Base-by-base conservation (phyloP, 2,113 vertebrate species). In the Cygnus buccinator region DNA sequence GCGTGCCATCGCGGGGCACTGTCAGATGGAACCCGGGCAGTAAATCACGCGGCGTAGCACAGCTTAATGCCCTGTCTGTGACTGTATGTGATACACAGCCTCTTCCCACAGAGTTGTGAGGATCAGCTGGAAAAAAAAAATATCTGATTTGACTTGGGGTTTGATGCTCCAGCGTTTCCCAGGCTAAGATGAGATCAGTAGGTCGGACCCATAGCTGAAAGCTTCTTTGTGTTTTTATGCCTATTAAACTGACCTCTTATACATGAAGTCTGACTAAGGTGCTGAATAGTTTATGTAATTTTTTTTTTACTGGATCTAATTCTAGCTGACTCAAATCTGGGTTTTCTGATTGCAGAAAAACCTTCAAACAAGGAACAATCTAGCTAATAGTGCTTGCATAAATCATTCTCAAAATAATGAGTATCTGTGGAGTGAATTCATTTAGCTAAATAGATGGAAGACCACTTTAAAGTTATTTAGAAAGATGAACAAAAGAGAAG, bases 401-500 rank as follows among this genome's bases (percentile, higher is more conserved):
- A 84, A 71, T 94, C 88, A 84, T 78, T 48, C 92, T 87, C 84
- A 63, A 63, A 75, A 78, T 90, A 63, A 93, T 83, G 85, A 97
- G 81, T 82, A 73, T 93, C 94, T 68, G 94, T 76, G 93, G 93
- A 97, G 87, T 39, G 77, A 80, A 95, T 86, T 92, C 74, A 78
- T 68, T 89, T 89, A 61, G 83, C 87, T 75, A 88, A 97, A 93
- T 48, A 87, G 92, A 90, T 83, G 66, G 79, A 93, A 89, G 70
- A 54, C 87, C 71, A 87, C 88, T 95, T 89, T 59, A 71, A 92
- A 95, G 87, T 84, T 84, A 81, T 87, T 89, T 92, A 90, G 92
- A 84, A 84, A 94, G 96, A 90, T 95, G 96, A 87, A 71, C 93
- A 89, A 79, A 85, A 26, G 76, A 79, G 92, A 94, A 66, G 88